Base-by-base conservation (phyloP, 2,797 vertebrate genomes). In the Epinephelus awoara region DNA sequence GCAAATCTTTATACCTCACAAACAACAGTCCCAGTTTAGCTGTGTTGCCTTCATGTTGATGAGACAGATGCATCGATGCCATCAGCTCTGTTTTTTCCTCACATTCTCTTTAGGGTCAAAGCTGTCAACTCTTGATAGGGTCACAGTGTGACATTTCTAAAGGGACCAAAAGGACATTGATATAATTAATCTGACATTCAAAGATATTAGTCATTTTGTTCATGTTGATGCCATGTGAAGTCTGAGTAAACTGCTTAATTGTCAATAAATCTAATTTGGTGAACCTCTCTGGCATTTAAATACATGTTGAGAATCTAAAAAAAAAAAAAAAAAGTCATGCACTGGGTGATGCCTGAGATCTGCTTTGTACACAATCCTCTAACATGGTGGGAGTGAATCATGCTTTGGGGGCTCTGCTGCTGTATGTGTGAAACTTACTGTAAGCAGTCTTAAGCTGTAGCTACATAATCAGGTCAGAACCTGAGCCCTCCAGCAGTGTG, bases 381-480 rank as follows among this genome's bases (percentile, higher is more conserved):
- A 1, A 6, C 8, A 40, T 38, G 14, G 50, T 52, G 68, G 51
- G 71, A 69, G 63, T 64, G 63, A 40, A 4, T 77, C 58, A 21
- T 44, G 3, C 51, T 44, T 71, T 65, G 27, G 21, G 12, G 67
- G 62, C 69, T 50, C 9, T 23, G 19, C 14, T 23, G 29, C 73
- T 69, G 50, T 47, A 59, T 17, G 29, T 21, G 55, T 73, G 54
- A 58, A 54, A 21, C 18, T 49, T 29, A 29, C 61, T 65, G 55
- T 63, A 66, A 49, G 42, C 38, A 17, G 54, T 72, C 50, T 70
- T 76, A 83, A 88, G 66, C 61, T 6, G 66, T 19, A 62, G 80
- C 70, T 73, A 82, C 80, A 87, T 82, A 87, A 85, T 84, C 78
- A 83, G 86, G 86, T 88, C 85, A 88, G 52, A 69, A 42, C 14